Percentiles rank a stretch among this genome's conserved stretches.
phyloP scores from a whole-genome alignment of 1,140 invertebrate species.

The Drosophila dunni region DNA sequence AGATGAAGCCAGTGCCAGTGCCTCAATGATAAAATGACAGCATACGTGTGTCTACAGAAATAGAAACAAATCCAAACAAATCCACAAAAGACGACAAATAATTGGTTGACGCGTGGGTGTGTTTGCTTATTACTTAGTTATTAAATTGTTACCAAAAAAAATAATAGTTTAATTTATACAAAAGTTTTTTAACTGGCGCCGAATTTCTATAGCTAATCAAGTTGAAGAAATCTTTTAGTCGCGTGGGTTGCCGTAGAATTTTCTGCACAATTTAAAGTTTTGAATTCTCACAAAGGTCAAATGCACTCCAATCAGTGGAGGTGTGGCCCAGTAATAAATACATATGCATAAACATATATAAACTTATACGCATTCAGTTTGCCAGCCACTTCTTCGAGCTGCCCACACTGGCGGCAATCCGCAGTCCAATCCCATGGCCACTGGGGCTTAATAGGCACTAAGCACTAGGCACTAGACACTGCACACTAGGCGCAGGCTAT shows the following conservation, averaged over 20 bases:
- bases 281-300: slow-evolving; percentile 68
- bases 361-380: slow-evolving; percentile 35
- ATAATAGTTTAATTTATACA: slow-evolving; percentile 28
- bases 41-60: slow-evolving; percentile 70
- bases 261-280: slow-evolving; percentile 53
- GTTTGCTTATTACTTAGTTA: slow-evolving; percentile 63
- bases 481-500: slow-evolving; percentile 9
- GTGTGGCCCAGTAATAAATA: slow-evolving; percentile 46
- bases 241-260: slow-evolving; percentile 37
- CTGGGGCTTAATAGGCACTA: slow-evolving; percentile 5
- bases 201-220: slow-evolving; percentile 45
- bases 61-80: slow-evolving; percentile 24
- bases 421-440: slow-evolving; percentile 46
- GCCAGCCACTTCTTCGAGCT: slow-evolving; percentile 26
- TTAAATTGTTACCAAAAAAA: slow-evolving; percentile 51
- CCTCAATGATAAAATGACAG: slow-evolving; percentile 61
- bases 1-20: slow-evolving; percentile 26
- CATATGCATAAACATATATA: slow-evolving; percentile 3
- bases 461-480: slow-evolving; percentile 16
- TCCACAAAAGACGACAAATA: slow-evolving; percentile 31
- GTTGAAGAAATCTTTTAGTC: slow-evolving; percentile 18
- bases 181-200: slow-evolving; percentile 40
- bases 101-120: slow-evolving; percentile 60
- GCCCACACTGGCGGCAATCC: slow-evolving; percentile 33
- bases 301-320: slow-evolving; percentile 47